A percentile compares a stretch with the other conserved stretches of the same genome.
These are phyloP conservation scores for Drosophila niveifrons DNA, from an alignment of 2,888 invertebrate species.

Conservation along the genomic window DNA sequence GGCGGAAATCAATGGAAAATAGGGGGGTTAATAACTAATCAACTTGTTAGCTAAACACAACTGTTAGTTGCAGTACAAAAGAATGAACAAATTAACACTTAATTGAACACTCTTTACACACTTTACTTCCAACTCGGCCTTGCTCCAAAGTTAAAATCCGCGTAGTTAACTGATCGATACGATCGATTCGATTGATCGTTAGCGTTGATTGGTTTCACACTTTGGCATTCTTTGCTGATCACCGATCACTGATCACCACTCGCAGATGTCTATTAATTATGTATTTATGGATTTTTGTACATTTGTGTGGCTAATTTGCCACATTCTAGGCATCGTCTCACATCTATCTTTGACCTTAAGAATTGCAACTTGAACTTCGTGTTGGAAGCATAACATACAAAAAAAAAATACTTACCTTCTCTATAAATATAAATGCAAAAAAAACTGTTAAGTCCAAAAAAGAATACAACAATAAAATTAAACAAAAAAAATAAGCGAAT, in stretches of 20 bases:
- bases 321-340: constrained; percentile 4
- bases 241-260: background rate
- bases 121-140: background rate
- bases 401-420: constrained; percentile 19
- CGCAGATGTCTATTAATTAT: constrained; percentile 11
- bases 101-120: background rate
- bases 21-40: background rate
- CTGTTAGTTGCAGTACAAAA: constrained; percentile 2
- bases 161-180: background rate
- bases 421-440: constrained; percentile 34
- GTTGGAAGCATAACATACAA: constrained; percentile 25
- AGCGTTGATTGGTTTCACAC: background rate
- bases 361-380: constrained; percentile 41
- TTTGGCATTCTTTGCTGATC: constrained; percentile 7
- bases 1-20: constrained; percentile 70
- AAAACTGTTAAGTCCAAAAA: constrained; percentile 19
- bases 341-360: constrained; percentile 26
- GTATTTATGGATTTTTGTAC: constrained; percentile 1
- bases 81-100: constrained; percentile 3
- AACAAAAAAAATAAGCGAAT: constrained; percentile 10
- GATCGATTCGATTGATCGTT: background rate
- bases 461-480: background rate
- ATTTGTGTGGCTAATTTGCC: background rate
- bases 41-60: constrained; percentile 6
- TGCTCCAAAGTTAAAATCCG: constrained; percentile 2